These are phyloP conservation scores for Patiria pectinifera DNA, from an alignment of 53 echinoderm and acorn worm genomes.

Conservation along the genomic window DNA sequence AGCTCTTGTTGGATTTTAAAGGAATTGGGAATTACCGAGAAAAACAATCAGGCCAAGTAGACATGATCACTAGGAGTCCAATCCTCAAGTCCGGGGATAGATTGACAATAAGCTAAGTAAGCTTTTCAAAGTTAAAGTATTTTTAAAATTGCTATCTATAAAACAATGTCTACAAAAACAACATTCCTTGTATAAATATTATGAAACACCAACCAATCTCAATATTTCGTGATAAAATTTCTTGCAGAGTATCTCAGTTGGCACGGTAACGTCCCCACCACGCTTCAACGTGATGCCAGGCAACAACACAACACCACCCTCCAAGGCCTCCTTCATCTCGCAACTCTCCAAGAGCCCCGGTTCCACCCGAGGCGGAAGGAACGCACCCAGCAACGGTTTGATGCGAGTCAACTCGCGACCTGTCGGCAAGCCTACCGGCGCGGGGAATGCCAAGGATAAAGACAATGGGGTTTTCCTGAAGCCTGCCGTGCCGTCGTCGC, in stretches of 20 bases:
- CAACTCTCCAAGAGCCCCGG: conserved; percentile 60
- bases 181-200: neutral
- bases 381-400: conserved; percentile 25
- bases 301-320: conserved; percentile 68
- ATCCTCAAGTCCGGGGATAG: too few relatives aligned
- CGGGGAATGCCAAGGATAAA: conserved; percentile 22
- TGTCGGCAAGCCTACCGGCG: neutral
- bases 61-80: too few relatives aligned
- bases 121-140: too few relatives aligned
- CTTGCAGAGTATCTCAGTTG: conserved; percentile 87
- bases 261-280: conserved; percentile 85
- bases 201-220: neutral
- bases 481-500: conserved; percentile 55
- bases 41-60: too few relatives aligned
- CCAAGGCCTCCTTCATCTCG: conserved; percentile 62
- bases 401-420: conserved; percentile 21
- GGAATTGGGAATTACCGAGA: too few relatives aligned
- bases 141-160: neutral
- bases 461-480: conserved; percentile 70
- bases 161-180: neutral
- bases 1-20: too few relatives aligned
- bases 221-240: neutral
- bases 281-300: conserved; percentile 58
- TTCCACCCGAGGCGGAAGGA: conserved; percentile 36
- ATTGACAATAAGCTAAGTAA: too few relatives aligned